These are phyloP conservation scores for Macroramphosus scolopax DNA, from an alignment of 2,797 vertebrate species.

Conservation along the genomic window DNA sequence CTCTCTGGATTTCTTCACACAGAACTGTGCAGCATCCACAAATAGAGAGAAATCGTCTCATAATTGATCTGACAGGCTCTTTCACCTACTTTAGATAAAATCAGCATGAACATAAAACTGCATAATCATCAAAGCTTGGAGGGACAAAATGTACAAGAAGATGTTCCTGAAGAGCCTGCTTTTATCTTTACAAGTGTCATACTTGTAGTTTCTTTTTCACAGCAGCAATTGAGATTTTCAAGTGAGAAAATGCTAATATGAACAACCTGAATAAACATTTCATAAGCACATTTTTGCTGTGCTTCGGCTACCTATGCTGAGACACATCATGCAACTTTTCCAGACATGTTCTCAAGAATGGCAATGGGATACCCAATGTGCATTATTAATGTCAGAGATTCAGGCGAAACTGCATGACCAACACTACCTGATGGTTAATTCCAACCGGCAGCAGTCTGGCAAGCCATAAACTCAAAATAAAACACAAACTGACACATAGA, in stretches of 20 bases:
- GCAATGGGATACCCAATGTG: slow-evolving; percentile 39
- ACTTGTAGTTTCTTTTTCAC: slow-evolving; percentile 10
- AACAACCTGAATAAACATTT: slow-evolving; percentile 1
- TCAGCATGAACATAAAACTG: slow-evolving; percentile 50
- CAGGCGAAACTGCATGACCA: slow-evolving; percentile 24
- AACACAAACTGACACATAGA: slow-evolving; percentile 1
- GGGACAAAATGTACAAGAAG: slow-evolving; percentile 31
- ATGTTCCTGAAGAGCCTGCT: neutral
- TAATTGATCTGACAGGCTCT: slow-evolving; percentile 62
- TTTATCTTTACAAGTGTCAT: slow-evolving; percentile 25
- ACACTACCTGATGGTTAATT: neutral
- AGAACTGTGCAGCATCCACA: slow-evolving; percentile 32
- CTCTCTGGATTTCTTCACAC: slow-evolving; percentile 37
- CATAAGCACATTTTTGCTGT: neutral
- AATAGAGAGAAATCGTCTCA: slow-evolving; percentile 25
- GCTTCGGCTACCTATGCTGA: neutral
- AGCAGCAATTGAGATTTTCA: neutral
- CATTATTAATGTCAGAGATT: slow-evolving; percentile 50
- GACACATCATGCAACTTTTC: slow-evolving; percentile 13
- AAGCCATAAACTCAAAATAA: too few species aligned
- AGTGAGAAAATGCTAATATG: neutral
- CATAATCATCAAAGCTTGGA: slow-evolving; percentile 54
- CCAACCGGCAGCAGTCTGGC: neutral
- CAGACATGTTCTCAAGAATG: slow-evolving; percentile 17
- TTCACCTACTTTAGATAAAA: slow-evolving; percentile 47